These are phyloP conservation scores for Rhinolophus ferrumequinum DNA, from an alignment of 2,113 vertebrate species.

Conservation along the genomic window DNA sequence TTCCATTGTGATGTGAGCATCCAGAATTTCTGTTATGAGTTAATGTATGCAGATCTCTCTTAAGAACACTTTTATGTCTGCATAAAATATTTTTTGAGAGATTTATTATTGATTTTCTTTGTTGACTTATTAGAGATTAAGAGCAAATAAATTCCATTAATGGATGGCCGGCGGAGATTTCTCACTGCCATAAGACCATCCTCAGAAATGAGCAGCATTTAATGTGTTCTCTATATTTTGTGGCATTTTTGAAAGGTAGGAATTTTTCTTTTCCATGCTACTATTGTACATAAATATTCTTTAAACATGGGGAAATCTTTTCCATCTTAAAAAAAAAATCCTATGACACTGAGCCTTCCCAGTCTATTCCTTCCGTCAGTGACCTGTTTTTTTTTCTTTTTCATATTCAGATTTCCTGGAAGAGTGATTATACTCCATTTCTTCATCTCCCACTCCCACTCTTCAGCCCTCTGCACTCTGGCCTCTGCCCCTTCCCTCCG, in stretches of 20 bases:
- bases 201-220: slow-evolving; percentile 6
- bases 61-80: neutral
- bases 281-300: neutral
- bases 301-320: slow-evolving; percentile 1
- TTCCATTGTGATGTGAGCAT: slow-evolving; percentile 43
- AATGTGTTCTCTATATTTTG: neutral
- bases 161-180: neutral
- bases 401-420: neutral
- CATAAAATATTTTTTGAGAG: neutral
- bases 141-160: neutral
- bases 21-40: neutral
- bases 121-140: neutral
- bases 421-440: neutral
- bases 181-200: neutral
- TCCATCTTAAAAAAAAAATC: neutral
- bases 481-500: neutral
- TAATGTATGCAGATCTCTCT: slow-evolving; percentile 2
- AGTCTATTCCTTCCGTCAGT: neutral
- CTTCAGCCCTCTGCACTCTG: neutral
- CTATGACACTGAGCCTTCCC: neutral
- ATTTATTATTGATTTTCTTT: neutral
- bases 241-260: neutral
- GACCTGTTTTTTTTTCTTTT: neutral
- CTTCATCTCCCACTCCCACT: neutral
- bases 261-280: neutral